Conservation (phyloP, 2,113 vertebrate genomes). For the Mellivora capensis region DNA sequence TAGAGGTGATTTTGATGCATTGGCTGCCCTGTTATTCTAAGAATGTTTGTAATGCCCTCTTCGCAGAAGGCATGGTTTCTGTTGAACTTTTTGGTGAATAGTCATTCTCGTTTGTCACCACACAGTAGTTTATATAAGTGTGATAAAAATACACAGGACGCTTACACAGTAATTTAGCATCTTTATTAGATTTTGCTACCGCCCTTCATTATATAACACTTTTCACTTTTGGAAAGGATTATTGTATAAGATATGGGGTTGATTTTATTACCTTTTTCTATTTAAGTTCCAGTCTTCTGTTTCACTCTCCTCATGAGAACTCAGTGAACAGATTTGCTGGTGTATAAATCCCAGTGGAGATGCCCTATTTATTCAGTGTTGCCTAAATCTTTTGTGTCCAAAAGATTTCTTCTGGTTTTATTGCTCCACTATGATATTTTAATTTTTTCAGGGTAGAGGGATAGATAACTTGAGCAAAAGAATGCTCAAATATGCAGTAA, state of each 20-base stretch:
- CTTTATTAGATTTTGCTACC: not conserved
- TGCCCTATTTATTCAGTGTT: slow-evolving; percentile 46
- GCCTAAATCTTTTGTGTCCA: not conserved
- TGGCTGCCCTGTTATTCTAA: not conserved
- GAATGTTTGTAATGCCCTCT: not conserved
- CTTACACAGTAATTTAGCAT: not conserved
- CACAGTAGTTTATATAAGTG: not conserved
- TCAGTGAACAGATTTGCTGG: not conserved
- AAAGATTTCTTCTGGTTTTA: slow-evolving; percentile 1
- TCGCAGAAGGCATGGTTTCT: not conserved
- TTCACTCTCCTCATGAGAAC: not conserved
- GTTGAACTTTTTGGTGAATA: not conserved
- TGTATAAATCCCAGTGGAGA: not conserved
- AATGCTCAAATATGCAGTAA: not conserved
- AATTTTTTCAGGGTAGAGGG: not conserved
- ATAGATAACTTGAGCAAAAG: not conserved
- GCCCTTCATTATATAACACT: not conserved
- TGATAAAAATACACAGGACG: not conserved
- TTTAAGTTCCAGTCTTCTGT: not conserved
- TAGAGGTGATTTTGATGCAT: not conserved
- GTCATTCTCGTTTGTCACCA: not conserved
- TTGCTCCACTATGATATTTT: slow-evolving; percentile 32
- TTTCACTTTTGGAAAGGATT: not conserved
- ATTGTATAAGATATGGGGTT: not conserved
- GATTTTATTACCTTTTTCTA: not conserved